Evolutionary conservation across 2,797 vertebrate genomes (phyloP).

Genomic region (Somateria mollissima): DNA sequence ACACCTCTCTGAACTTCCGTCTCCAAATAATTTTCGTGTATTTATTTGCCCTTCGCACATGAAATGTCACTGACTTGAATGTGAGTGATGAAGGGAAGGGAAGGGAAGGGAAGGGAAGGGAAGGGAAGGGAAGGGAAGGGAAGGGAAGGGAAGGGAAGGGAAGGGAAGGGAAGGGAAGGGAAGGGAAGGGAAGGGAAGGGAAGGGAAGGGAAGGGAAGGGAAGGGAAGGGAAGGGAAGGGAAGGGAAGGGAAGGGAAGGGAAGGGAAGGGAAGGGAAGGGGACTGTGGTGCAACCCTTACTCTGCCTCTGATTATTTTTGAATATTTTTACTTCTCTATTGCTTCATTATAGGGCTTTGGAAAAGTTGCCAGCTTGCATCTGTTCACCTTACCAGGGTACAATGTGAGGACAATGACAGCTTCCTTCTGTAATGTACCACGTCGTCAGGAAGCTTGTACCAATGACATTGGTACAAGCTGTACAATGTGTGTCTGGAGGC

Average conservation of each 20-base stretch:
- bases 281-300: neutral
- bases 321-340: neutral
- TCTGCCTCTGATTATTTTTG: neutral
- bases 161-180: neutral
- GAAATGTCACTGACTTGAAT: neutral
- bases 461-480: too few relatives aligned
- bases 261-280: neutral
- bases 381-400: neutral
- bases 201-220: neutral
- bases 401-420: neutral
- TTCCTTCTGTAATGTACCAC: neutral
- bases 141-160: neutral
- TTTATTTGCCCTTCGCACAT: conserved; percentile 47
- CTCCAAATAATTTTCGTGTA: conserved; percentile 33
- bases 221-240: neutral
- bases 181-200: neutral
- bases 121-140: neutral
- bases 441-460: neutral
- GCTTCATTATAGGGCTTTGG: neutral
- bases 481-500: neutral
- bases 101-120: neutral
- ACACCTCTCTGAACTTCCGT: conserved; percentile 54
- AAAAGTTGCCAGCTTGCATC: neutral
- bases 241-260: neutral
- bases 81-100: neutral